Evolutionary conservation across 2,888 invertebrate species (phyloP), one percentile per base, ranked within the genome.

Genomic region (Stramonita haemastoma): DNA sequence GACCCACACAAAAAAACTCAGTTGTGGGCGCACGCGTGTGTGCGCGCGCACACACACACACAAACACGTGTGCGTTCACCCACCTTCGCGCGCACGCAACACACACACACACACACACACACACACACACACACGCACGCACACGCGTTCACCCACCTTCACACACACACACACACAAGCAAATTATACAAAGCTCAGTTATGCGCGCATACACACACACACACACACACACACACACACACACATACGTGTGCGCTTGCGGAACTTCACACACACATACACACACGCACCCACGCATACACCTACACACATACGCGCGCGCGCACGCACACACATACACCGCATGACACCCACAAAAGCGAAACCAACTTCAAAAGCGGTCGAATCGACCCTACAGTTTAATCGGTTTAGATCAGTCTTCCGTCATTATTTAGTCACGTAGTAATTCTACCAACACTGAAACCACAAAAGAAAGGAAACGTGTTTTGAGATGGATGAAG

Each of bases 131-230:
- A 32, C 32, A 66, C 66, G 15, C 85, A 57, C 85, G 15, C 85
- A 57, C 85, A 15, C 85, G 26, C 85, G 26, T 57, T 2, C 85
- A 85, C 85, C 5, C 85, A 29, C 83, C 8, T 11, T 32, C 81
- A 81, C 8, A 22, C 81, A 32, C 81, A 81, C 81, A 81, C 81
- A 32, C 81, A 32, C 81, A 81, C 81, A 81, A 29, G 26, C n/a
- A 77, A 22, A 77, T 11, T n/a, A 77, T 29, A 77, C n/a, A 5
- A 22, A 77, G 11, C 29, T 15, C 46, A 46, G 46, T 46, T 2
- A 8, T 8, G 46, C 46, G 46, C 46, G 46, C 17, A 34, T 26
- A 29, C 83, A 46, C 46, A 46, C 46, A 46, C 8, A 46, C 46
- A 46, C 46, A 46, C 46, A 46, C 46, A 46, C 46, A 46, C 46